Conservation (phyloP, 2,113 vertebrate species). For the Vireo altiloquus region DNA sequence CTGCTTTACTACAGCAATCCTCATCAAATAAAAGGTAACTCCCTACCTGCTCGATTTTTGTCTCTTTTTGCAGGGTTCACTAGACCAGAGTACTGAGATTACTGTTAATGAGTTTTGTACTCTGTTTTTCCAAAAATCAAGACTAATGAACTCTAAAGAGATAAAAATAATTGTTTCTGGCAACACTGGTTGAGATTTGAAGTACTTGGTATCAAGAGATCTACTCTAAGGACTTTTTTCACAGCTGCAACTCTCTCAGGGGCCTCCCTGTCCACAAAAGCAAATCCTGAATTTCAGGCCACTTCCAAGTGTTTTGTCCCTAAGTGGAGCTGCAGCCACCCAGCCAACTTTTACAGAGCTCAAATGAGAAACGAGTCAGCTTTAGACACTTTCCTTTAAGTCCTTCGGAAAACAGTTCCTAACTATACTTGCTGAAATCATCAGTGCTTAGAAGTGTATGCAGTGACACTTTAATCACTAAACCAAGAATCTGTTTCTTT, state of each 20-base stretch:
- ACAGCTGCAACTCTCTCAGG: not conserved
- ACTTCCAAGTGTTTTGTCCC: accelerated
- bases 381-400: not conserved
- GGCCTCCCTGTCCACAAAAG: not conserved
- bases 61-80: not conserved
- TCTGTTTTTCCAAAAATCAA: not conserved
- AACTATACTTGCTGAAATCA: not conserved
- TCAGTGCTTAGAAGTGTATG: not conserved
- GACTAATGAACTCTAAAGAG: not conserved
- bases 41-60: not conserved
- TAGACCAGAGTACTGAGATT: not conserved
- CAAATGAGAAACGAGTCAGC: not conserved
- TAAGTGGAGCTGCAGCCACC: accelerated
- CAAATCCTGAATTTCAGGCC: not conserved
- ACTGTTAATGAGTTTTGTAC: not conserved
- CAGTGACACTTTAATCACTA: not conserved
- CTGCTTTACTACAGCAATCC: not conserved
- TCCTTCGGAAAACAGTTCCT: not conserved
- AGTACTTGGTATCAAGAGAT: not conserved
- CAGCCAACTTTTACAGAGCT: not conserved
- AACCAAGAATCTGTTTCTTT: not conserved
- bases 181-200: not conserved
- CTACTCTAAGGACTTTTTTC: not conserved
- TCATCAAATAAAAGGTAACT: not conserved
- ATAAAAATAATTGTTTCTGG: not conserved